These are phyloP conservation scores for Dolichopus griseipennis DNA, from an alignment of 2,888 invertebrate species.

Conservation along the genomic window DNA sequence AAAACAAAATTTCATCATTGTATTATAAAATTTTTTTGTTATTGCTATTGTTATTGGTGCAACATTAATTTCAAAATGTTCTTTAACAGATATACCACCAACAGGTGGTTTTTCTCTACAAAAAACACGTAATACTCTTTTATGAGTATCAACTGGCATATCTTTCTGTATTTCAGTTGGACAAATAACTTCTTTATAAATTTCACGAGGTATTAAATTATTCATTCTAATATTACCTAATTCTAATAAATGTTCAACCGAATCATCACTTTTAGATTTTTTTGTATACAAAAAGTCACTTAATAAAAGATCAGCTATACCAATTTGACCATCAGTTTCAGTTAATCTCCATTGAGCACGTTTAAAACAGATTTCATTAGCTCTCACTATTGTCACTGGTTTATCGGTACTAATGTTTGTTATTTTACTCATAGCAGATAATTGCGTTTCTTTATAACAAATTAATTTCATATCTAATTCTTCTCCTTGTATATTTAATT, in stretches of 20 bases:
- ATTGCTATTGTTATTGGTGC: slow-evolving; percentile 86
- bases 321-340: slow-evolving; percentile 94
- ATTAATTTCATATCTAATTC: slow-evolving; percentile 93
- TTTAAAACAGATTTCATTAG: slow-evolving; percentile 95
- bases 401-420: slow-evolving; percentile 60
- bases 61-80: slow-evolving; percentile 97
- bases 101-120: slow-evolving; percentile 93
- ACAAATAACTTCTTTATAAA: slow-evolving; percentile 79
- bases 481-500: slow-evolving; percentile 77
- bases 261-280: slow-evolving; percentile 91
- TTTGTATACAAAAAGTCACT: slow-evolving; percentile 97
- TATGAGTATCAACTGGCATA: slow-evolving; percentile 78
- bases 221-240: slow-evolving; percentile 92
- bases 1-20: slow-evolving; percentile 96
- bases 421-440: slow-evolving; percentile 50
- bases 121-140: slow-evolving; percentile 86
- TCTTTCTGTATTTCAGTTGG: slow-evolving; percentile 72
- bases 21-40: slow-evolving; percentile 94
- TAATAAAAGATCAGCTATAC: slow-evolving; percentile 90
- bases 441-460: slow-evolving; percentile 75
- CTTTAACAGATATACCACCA: slow-evolving; percentile 98
- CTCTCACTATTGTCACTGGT: slow-evolving; percentile 67
- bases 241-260: slow-evolving; percentile 93
- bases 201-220: slow-evolving; percentile 87
- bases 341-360: slow-evolving; percentile 97